Percentiles rank a stretch among this genome's conserved stretches.
Evolutionary conservation across 1,140 invertebrate species (phyloP).

Genomic region (Drosophila paulistorum): DNA sequence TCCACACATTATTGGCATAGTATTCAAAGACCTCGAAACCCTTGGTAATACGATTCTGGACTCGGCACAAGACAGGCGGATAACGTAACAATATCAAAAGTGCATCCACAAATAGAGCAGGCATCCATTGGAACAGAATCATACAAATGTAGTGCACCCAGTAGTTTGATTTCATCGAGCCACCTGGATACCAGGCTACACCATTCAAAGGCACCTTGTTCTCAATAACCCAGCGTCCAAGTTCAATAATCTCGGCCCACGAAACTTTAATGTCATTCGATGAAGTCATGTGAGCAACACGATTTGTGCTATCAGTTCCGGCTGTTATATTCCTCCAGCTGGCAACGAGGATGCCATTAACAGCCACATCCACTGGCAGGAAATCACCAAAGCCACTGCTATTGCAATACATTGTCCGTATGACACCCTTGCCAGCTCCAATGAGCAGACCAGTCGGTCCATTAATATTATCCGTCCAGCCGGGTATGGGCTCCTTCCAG

Average conservation of each 20-base stretch:
- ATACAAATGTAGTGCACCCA: slow-evolving; percentile 91
- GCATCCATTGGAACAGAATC: slow-evolving; percentile 92
- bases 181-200: slow-evolving; percentile 94
- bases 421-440: slow-evolving; percentile 88
- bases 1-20: slow-evolving; percentile 93
- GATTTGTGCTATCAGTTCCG: slow-evolving; percentile 66
- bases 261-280: slow-evolving; percentile 92
- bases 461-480: slow-evolving; percentile 97
- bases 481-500: slow-evolving; percentile 91
- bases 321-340: slow-evolving; percentile 86
- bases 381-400: slow-evolving; percentile 86
- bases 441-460: slow-evolving; percentile 90
- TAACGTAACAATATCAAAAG: slow-evolving; percentile 90
- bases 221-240: slow-evolving; percentile 90
- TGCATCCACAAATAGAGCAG: slow-evolving; percentile 91
- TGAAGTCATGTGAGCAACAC: slow-evolving; percentile 88
- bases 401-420: slow-evolving; percentile 88
- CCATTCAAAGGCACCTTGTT: slow-evolving; percentile 90
- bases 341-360: slow-evolving; percentile 89
- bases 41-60: slow-evolving; percentile 90
- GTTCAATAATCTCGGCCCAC: slow-evolving; percentile 91
- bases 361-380: slow-evolving; percentile 90
- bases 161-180: slow-evolving; percentile 92
- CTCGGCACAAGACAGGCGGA: slow-evolving; percentile 90
- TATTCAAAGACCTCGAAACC: slow-evolving; percentile 94